Percentiles rank a stretch among this genome's conserved stretches.
phyloP scores from a whole-genome alignment of 2,888 invertebrate genomes.

The Tethea ocularis region DNA sequence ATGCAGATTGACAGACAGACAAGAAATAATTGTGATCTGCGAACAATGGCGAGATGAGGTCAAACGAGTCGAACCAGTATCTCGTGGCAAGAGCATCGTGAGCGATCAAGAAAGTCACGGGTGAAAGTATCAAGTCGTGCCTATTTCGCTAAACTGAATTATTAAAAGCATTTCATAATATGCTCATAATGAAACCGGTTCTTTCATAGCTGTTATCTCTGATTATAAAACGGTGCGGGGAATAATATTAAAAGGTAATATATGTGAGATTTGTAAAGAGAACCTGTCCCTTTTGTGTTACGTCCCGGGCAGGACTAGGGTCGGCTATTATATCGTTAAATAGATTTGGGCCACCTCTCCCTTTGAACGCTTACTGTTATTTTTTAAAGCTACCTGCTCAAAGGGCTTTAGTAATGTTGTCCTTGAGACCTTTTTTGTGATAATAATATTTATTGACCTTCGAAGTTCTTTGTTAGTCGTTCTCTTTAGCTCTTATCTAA shows the following conservation, averaged over 20 bases:
- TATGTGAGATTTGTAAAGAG: conserved; percentile 59
- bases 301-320: conserved; percentile 49
- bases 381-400: conserved; percentile 49
- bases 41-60: conserved; percentile 67
- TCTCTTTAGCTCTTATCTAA: conserved; percentile 15
- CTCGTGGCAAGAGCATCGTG: conserved; percentile 39
- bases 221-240: conserved; percentile 49
- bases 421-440: conserved; percentile 30
- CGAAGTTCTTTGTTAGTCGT: conserved; percentile 17
- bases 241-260: conserved; percentile 62
- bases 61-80: conserved; percentile 65
- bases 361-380: conserved; percentile 58
- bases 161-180: conserved; percentile 73
- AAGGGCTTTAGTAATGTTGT: conserved; percentile 25
- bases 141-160: conserved; percentile 69
- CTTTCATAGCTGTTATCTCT: conserved; percentile 48
- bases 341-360: conserved; percentile 51
- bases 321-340: conserved; percentile 56
- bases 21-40: conserved; percentile 52
- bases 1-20: conserved; percentile 47
- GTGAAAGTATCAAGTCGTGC: conserved; percentile 73
- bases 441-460: conserved; percentile 5
- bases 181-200: conserved; percentile 71
- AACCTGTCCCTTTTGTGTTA: conserved; percentile 64
- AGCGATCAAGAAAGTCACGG: conserved; percentile 68